Percentiles rank a stretch among this genome's conserved stretches.
These are phyloP conservation scores for Zygothrica quintamaculata DNA, from an alignment of 2,888 invertebrate genomes.

Conservation along the genomic window DNA sequence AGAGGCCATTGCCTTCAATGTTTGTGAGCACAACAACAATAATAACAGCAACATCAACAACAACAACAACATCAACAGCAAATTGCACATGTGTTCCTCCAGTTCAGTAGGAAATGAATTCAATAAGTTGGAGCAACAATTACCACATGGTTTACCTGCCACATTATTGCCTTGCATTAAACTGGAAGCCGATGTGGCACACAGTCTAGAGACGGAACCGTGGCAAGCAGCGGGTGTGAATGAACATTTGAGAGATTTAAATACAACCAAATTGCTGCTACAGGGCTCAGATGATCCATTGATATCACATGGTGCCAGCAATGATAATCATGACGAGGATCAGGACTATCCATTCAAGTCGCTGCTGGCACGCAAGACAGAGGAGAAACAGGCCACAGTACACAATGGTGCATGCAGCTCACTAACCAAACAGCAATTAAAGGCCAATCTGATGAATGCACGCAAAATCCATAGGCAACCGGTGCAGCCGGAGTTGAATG, in stretches of 20 bases:
- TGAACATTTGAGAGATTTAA: slow-evolving; percentile 54
- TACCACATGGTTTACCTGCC: slow-evolving; percentile 17
- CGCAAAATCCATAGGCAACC: slow-evolving; percentile 41
- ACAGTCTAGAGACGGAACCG: slow-evolving; percentile 44
- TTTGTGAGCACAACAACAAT: slow-evolving; percentile 45
- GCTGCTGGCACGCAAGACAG: slow-evolving; percentile 49
- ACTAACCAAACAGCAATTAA: slow-evolving; percentile 80
- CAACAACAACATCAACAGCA: slow-evolving; percentile 33
- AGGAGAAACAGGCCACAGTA: slow-evolving; percentile 25
- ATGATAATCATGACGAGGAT: slow-evolving; percentile 81
- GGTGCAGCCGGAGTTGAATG: slow-evolving; percentile 20
- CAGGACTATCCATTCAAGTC: slow-evolving; percentile 82
- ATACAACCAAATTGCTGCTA: slow-evolving; percentile 76
- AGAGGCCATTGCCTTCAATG: slow-evolving; percentile 49
- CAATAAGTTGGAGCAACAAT: slow-evolving; percentile 30
- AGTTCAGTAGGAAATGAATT: too few relatives aligned
- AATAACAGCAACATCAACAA: slow-evolving; percentile 33
- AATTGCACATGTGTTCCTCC: slow-evolving; percentile 32
- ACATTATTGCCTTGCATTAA: slow-evolving; percentile 56
- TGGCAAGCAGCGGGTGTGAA: slow-evolving; percentile 51
- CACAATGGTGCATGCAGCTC: slow-evolving; percentile 72
- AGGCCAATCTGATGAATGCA: slow-evolving; percentile 79
- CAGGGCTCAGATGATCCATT: slow-evolving; percentile 84
- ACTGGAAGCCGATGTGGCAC: slow-evolving; percentile 59
- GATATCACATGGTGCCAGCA: slow-evolving; percentile 83